Percentiles rank a stretch among this genome's conserved stretches.
Evolutionary conservation across 2,797 vertebrate species (phyloP).

Genomic region (Hybognathus amarus): DNA sequence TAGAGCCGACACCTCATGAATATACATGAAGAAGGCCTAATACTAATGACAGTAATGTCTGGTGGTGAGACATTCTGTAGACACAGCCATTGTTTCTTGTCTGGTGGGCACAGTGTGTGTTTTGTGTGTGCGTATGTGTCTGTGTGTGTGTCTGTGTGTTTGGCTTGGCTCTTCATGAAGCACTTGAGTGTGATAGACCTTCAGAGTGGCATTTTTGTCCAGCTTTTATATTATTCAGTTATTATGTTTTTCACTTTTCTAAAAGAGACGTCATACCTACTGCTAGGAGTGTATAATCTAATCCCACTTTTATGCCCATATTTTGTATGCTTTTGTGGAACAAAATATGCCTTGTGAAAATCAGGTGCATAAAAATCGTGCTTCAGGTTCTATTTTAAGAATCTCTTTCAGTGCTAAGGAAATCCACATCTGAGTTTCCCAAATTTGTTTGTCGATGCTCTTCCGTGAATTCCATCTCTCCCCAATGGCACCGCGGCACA

Average conservation of each 20-base stretch:
- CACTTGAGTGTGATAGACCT: slow-evolving; percentile 43
- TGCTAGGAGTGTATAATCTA: background rate
- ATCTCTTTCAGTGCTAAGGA: slow-evolving; percentile 8
- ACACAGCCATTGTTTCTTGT: slow-evolving; percentile 67
- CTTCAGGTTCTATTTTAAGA: slow-evolving; percentile 39
- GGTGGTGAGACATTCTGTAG: slow-evolving; percentile 53
- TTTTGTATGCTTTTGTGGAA: slow-evolving; percentile 20
- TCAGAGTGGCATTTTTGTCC: background rate
- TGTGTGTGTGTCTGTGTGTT: slow-evolving; percentile 30
- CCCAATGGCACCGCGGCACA: slow-evolving; percentile 14
- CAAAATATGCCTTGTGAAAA: slow-evolving; percentile 5
- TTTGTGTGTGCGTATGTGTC: slow-evolving; percentile 66
- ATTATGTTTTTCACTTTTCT: slow-evolving; percentile 15
- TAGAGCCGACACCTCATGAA: slow-evolving; percentile 69
- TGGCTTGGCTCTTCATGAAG: background rate
- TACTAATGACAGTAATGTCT: slow-evolving; percentile 59
- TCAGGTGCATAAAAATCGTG: background rate
- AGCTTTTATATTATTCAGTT: background rate
- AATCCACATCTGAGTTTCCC: slow-evolving; percentile 24
- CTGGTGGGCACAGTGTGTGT: slow-evolving; percentile 62
- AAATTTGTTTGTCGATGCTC: slow-evolving; percentile 55
- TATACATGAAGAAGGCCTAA: slow-evolving; percentile 73
- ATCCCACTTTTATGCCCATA: background rate
- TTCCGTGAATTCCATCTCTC: slow-evolving; percentile 30
- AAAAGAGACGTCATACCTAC: background rate